phyloP scores from a whole-genome alignment of 1,140 invertebrate species.

The Nymphalis io region DNA sequence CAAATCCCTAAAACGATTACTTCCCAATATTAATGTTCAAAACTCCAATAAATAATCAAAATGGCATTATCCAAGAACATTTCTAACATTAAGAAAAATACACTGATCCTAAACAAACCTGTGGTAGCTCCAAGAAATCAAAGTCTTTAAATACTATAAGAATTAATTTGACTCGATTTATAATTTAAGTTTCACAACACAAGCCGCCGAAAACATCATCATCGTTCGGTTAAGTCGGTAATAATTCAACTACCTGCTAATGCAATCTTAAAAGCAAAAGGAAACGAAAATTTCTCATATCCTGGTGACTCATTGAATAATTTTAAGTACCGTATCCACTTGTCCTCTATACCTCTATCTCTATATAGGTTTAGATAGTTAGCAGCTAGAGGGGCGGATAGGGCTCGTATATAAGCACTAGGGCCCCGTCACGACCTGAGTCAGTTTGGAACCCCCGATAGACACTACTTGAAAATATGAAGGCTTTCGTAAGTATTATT shows the following conservation, averaged over 20 bases:
- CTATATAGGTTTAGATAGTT: constrained; percentile 22
- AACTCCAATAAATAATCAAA: too few relatives aligned
- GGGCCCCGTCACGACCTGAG: constrained; percentile 35
- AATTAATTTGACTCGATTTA: too few relatives aligned
- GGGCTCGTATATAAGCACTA: constrained; percentile 36
- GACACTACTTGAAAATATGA: constrained; percentile 48
- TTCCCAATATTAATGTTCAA: too few relatives aligned
- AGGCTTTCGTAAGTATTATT: constrained; percentile 56
- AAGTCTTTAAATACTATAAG: too few relatives aligned
- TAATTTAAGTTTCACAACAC: too few relatives aligned
- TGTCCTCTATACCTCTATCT: constrained; percentile 14
- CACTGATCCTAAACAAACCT: too few relatives aligned
- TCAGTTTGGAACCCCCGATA: constrained; percentile 36
- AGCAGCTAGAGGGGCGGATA: constrained; percentile 32
- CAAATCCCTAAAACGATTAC: too few relatives aligned
- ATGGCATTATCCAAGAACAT: too few relatives aligned
- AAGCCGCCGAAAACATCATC: too few relatives aligned
- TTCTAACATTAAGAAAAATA: too few relatives aligned
- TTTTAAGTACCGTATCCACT: constrained; percentile 12
- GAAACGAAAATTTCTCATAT: constrained; percentile 31
- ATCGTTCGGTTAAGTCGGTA: too few relatives aligned
- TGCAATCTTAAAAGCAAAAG: constrained; percentile 9
- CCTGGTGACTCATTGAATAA: constrained; percentile 32
- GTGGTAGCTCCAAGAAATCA: too few relatives aligned
- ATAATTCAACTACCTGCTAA: background rate